Conservation (phyloP, 2,888 invertebrate genomes). For the Dione juno region DNA sequence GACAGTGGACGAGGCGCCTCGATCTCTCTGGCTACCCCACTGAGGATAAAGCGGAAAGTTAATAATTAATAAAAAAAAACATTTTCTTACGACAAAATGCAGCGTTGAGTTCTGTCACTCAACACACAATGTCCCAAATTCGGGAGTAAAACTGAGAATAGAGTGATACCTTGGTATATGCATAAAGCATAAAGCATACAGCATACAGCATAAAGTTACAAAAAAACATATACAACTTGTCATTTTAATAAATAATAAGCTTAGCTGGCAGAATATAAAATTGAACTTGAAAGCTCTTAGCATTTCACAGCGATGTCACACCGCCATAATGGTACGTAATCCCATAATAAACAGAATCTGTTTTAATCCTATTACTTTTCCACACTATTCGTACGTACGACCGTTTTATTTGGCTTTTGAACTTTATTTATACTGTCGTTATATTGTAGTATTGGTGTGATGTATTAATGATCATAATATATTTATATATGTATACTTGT, state of each 20-base stretch:
- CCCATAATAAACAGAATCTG: constrained; percentile 44
- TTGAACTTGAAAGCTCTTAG: constrained; percentile 12
- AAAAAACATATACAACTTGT: background rate
- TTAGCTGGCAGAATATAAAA: constrained; percentile 1
- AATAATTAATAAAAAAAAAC: too few relatives aligned
- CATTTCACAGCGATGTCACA: constrained; percentile 31
- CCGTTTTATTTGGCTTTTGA: constrained; percentile 25
- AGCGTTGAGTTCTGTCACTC: too few relatives aligned
- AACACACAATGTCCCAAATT: too few relatives aligned
- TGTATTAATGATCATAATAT: background rate
- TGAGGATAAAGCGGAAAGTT: too few relatives aligned
- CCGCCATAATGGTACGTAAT: constrained; percentile 41
- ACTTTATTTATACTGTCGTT: background rate
- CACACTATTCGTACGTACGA: constrained; percentile 37
- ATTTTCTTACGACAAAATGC: background rate
- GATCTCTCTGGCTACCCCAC: too few relatives aligned
- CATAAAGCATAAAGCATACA: too few relatives aligned
- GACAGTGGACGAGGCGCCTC: too few relatives aligned
- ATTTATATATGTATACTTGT: background rate
- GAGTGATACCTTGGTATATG: too few relatives aligned
- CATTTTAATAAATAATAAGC: background rate
- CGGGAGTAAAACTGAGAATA: too few relatives aligned
- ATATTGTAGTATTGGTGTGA: background rate
- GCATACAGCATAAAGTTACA: background rate
- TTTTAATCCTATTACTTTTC: constrained; percentile 44